Conservation (phyloP, 2,888 invertebrate genomes). For the Drosophila mulleri region DNA sequence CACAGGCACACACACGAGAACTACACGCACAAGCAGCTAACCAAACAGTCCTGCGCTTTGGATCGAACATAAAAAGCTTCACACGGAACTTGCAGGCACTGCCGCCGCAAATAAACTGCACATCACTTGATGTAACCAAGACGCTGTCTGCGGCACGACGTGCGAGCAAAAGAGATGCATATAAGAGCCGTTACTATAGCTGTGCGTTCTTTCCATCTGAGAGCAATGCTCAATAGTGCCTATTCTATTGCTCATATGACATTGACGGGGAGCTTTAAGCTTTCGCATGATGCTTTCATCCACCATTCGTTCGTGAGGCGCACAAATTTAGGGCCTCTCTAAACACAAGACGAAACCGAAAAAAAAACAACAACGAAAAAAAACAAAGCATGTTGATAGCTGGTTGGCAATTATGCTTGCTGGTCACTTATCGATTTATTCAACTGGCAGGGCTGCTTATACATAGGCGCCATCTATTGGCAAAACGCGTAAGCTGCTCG, state of each 20-base stretch:
- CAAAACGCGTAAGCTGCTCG: background rate
- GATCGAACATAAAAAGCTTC: slow-evolving; percentile 43
- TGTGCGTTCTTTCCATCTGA: slow-evolving; percentile 8
- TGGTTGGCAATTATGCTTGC: slow-evolving; percentile 30
- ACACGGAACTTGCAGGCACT: slow-evolving; percentile 34
- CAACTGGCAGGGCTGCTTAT: slow-evolving; percentile 19
- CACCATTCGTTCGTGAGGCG: slow-evolving; percentile 14
- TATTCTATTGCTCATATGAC: slow-evolving; percentile 25
- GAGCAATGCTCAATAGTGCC: slow-evolving; percentile 23
- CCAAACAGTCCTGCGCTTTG: slow-evolving; percentile 62
- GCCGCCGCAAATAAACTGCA: slow-evolving; percentile 33
- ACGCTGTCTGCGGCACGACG: slow-evolving; percentile 7
- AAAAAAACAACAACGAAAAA: background rate
- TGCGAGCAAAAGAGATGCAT: slow-evolving; percentile 23
- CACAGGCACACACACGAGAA: slow-evolving; percentile 60
- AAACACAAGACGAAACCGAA: background rate
- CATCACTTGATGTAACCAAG: slow-evolving; percentile 14
- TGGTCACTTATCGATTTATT: slow-evolving; percentile 30
- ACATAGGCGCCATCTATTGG: slow-evolving; percentile 19
- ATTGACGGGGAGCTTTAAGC: slow-evolving; percentile 28
- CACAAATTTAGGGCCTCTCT: slow-evolving; percentile 4
- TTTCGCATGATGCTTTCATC: slow-evolving; percentile 24
- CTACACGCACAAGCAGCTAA: slow-evolving; percentile 55
- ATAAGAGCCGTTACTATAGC: slow-evolving; percentile 16
- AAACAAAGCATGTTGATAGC: slow-evolving; percentile 15